phyloP scores from a whole-genome alignment of 2,888 invertebrate genomes.

The Hololepta plana region DNA sequence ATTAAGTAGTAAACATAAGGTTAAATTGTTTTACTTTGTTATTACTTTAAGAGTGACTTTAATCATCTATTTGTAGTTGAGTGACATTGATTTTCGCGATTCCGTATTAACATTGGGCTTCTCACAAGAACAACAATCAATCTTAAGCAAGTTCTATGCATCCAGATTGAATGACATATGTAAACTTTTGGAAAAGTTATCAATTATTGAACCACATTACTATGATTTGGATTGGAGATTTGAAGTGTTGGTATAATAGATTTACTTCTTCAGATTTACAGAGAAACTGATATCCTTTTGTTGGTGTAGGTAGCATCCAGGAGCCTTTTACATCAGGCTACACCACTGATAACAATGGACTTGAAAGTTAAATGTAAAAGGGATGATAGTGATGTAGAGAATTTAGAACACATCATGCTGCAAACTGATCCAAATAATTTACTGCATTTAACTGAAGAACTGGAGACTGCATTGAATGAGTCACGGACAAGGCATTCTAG shows the following conservation, averaged over 20 bases:
- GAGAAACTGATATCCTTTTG: not conserved
- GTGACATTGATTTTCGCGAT: constrained; percentile 29
- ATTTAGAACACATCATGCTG: constrained; percentile 27
- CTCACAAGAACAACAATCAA: constrained; percentile 36
- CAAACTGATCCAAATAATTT: constrained; percentile 44
- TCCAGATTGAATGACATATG: constrained; percentile 36
- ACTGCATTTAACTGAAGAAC: constrained; percentile 37
- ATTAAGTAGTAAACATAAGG: constrained; percentile 51
- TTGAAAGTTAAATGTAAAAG: constrained; percentile 22
- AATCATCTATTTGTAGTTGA: constrained; percentile 23
- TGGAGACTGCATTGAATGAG: constrained; percentile 43
- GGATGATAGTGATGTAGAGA: constrained; percentile 17
- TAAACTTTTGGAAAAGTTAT: constrained; percentile 29
- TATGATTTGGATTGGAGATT: constrained; percentile 47
- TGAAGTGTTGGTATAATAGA: constrained; percentile 34
- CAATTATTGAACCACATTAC: constrained; percentile 29
- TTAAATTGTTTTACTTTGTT: too few relatives aligned
- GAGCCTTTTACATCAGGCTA: constrained; percentile 35
- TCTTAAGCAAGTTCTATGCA: constrained; percentile 39
- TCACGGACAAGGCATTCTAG: constrained; percentile 32
- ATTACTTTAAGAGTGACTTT: too few relatives aligned
- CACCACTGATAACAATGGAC: constrained; percentile 40
- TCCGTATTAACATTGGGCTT: constrained; percentile 35
- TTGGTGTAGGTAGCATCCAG: constrained; percentile 35
- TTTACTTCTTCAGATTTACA: not conserved